These are phyloP conservation scores for Pseudomyrmex sp. DNA, from an alignment of 1,140 invertebrate species.

Conservation along the genomic window DNA sequence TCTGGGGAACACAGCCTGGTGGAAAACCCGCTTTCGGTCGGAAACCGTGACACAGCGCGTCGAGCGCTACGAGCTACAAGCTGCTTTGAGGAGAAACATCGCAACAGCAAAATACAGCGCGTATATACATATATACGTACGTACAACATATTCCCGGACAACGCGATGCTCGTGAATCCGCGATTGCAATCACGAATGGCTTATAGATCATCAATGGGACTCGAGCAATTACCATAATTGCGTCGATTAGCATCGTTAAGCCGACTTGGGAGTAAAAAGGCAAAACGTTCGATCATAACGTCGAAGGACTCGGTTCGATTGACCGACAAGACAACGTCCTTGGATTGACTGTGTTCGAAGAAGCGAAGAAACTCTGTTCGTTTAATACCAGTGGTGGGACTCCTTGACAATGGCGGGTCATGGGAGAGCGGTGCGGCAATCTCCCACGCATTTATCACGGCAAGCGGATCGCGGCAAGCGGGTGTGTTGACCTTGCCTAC, in stretches of 20 bases:
- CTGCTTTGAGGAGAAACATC: neutral
- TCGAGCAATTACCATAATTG: slow-evolving; percentile 16
- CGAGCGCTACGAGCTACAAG: neutral
- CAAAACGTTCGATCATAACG: slow-evolving; percentile 4
- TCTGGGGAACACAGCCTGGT: neutral
- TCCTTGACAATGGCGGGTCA: slow-evolving; percentile 81
- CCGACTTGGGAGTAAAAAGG: slow-evolving; percentile 19
- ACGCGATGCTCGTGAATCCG: neutral
- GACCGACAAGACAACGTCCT: slow-evolving; percentile 58
- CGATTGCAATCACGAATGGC: neutral
- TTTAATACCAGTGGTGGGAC: slow-evolving; percentile 41
- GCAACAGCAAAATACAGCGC: neutral
- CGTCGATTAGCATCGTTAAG: slow-evolving; percentile 6
- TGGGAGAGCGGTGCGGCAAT: slow-evolving; percentile 77
- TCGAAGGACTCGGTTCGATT: slow-evolving; percentile 7
- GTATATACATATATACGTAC: no score
- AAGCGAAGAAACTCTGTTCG: slow-evolving; percentile 57
- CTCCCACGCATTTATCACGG: slow-evolving; percentile 79
- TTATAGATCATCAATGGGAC: slow-evolving; percentile 27
- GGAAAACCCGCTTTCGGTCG: slow-evolving; percentile 55
- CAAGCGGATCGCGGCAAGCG: slow-evolving; percentile 64
- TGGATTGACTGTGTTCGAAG: slow-evolving; percentile 47
- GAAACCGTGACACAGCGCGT: slow-evolving; percentile 35
- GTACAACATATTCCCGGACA: neutral
- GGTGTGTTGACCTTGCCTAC: slow-evolving; percentile 79